Evolutionary conservation across 2,888 invertebrate species (phyloP).

Genomic region (Rhagophthalmus giganteus): DNA sequence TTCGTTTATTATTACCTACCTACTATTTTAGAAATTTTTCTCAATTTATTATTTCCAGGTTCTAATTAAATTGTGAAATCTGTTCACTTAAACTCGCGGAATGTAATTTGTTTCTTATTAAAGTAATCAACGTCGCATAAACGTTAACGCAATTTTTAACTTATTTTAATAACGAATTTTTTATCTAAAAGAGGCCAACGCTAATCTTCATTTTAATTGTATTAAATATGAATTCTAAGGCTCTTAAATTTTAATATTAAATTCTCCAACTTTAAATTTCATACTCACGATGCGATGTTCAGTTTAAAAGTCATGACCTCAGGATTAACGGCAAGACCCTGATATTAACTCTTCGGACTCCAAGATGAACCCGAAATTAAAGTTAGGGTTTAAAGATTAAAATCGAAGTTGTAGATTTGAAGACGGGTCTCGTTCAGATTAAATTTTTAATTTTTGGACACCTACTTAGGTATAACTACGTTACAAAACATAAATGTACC

Average conservation of each 20-base stretch:
- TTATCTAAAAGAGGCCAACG: too few relatives aligned
- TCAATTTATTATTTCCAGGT: conserved; percentile 13
- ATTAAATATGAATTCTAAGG: too few relatives aligned
- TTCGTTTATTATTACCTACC: conserved; percentile 12
- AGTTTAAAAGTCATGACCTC: not conserved
- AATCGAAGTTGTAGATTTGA: not conserved
- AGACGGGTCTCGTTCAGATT: too few relatives aligned
- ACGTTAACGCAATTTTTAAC: too few relatives aligned
- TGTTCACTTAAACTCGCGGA: too few relatives aligned
- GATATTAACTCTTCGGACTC: not conserved
- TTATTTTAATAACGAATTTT: too few relatives aligned
- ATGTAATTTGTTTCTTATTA: too few relatives aligned
- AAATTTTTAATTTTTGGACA: not conserved
- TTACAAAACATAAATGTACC: not conserved
- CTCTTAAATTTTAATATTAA: too few relatives aligned
- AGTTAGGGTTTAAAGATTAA: not conserved
- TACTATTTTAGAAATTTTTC: conserved; percentile 14
- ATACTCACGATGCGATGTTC: not conserved
- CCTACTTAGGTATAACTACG: not conserved
- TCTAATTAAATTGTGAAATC: conserved; percentile 15
- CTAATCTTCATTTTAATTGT: too few relatives aligned
- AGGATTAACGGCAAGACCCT: not conserved
- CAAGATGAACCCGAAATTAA: not conserved
- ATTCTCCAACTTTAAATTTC: not conserved
- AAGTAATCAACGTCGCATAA: too few relatives aligned